Percentiles rank a stretch among this genome's conserved stretches.
Evolutionary conservation across 2,113 vertebrate genomes (phyloP).

Genomic region (Sebastes fasciatus): DNA sequence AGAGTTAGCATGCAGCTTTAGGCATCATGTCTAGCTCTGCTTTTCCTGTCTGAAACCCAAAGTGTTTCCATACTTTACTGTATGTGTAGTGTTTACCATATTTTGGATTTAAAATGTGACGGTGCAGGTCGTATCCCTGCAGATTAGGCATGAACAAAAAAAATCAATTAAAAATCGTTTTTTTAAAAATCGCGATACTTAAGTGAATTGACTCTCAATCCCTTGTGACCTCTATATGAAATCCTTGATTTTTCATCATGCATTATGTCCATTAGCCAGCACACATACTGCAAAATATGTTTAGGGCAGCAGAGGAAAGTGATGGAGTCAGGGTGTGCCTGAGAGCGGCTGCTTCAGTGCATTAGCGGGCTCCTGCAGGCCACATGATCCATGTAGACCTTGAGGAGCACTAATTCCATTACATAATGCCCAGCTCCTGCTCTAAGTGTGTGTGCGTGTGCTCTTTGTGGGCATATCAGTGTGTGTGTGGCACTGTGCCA

Average conservation of each 20-base stretch:
- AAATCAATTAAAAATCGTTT: not conserved
- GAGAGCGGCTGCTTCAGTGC: conserved; percentile 58
- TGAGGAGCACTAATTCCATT: conserved; percentile 75
- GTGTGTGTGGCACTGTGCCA: conserved; percentile 56
- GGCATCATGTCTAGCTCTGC: too few relatives aligned
- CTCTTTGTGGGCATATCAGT: conserved; percentile 33
- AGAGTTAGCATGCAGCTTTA: too few relatives aligned
- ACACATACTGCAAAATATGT: conserved; percentile 26
- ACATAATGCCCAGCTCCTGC: conserved; percentile 65
- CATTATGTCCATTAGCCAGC: conserved; percentile 32
- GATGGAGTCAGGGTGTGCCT: conserved; percentile 60
- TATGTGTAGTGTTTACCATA: too few relatives aligned
- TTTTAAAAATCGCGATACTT: not conserved
- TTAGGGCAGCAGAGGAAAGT: conserved; percentile 36
- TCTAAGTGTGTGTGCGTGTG: conserved; percentile 35
- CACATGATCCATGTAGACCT: conserved; percentile 66
- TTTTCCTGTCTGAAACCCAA: too few relatives aligned
- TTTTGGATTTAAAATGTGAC: too few relatives aligned
- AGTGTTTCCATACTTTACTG: too few relatives aligned
- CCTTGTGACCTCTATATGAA: not conserved
- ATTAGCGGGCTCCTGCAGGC: conserved; percentile 67
- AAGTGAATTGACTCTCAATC: not conserved
- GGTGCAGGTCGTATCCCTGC: too few relatives aligned
- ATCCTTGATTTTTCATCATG: conserved; percentile 25
- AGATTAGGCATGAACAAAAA: not conserved